Evolutionary conservation across 2,113 vertebrate species (phyloP), one percentile per base, ranked within the genome.

Genomic region (Drymodes brunneopygia): DNA sequence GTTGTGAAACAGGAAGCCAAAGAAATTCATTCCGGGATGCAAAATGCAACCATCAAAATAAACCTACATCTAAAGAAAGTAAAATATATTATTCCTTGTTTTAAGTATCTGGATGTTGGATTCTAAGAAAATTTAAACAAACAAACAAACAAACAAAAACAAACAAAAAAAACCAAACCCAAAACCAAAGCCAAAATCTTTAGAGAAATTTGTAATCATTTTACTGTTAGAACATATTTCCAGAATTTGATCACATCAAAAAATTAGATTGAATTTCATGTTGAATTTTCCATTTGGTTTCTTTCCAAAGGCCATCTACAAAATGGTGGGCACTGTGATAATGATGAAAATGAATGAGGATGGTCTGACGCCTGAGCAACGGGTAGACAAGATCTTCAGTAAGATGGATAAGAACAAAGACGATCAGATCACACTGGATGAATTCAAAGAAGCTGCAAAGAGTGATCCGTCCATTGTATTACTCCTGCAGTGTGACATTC

Each of bases 391-490:
- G 98, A 99, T 99, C 98, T 99, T 99, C 98, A 99, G 99, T 97
- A 99, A 99, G 98, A 99, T 99, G 99, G 99, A 99, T 98, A 99
- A 99, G 98, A 99, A 99, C 98, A 99, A 99, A 98, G 99, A 99
- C 9, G 99, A 99, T 98, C 99, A 99, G 98, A 99, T 99, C 96
- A 97, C 99, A 21, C 97, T 99, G 99, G 99, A 99, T 91, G 99
- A 99, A 97, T 99, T 99, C 98, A 99, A 99, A 98, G 99, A 99
- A 97, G 99, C 99, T 80, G 99, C 99, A 93, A 99, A 99, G 98
- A 99, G 99, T 42, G 99, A 99, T 96, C 99, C 99, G 12, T 99
- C 99, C 98, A 99, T 99, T 47, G 99, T 99, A 98, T 98, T 99
- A 98, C 99, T 99, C 93, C 99, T 99, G 98, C 99, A 99, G 98